Evolutionary conservation across 2,888 invertebrate species (phyloP), one percentile per base, ranked within the genome.

Genomic region (Cataglyphis livida): DNA sequence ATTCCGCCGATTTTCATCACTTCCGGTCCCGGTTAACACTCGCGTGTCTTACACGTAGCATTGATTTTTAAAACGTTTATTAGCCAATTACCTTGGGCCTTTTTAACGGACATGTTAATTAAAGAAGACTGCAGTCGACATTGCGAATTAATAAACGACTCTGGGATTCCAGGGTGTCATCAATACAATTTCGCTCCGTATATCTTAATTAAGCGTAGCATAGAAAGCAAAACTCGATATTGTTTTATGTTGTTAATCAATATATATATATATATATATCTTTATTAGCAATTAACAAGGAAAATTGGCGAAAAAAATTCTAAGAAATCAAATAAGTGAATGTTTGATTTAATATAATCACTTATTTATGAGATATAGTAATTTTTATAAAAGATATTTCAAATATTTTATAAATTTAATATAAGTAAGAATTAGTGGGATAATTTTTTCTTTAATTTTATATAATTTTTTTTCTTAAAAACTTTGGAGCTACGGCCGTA

Each of bases 41-140:
- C 38, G n/a, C 28, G 48, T 21, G 38, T 25, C 65, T 44, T 28
- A 48, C 28, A 51, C 10, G 28, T 61, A 64, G n/a, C 64, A 48
- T 64, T 38, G 38, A 54, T 65, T 65, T 38, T 79, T 54, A 64
- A 75, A 64, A 15, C 54, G 54, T 28, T 57, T 73, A 74, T 88
- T 88, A 88, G 82, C 83, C 88, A 87, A 88, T 88, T 88, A 88
- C 81, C 86, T 79, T 62, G 61, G 1, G 9, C 9, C 85, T 79
- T 61, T 57, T 35, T 62, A 28, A 57, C 12, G 44, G 76, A 15
- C 41, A 65, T 44, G 21, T 68, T 84, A 88, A 88, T 88, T 88
- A 88, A 89, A 78, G 18, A 54, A 65, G 21, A 59, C 57, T 18
- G 59, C 35, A n/a, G 28, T n/a, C 38, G 48, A 41, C 35, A 5